A percentile compares a stretch with the other conserved stretches of the same genome.
Conservation (phyloP, 2,797 vertebrate genomes). For the Argentina silus region DNA sequence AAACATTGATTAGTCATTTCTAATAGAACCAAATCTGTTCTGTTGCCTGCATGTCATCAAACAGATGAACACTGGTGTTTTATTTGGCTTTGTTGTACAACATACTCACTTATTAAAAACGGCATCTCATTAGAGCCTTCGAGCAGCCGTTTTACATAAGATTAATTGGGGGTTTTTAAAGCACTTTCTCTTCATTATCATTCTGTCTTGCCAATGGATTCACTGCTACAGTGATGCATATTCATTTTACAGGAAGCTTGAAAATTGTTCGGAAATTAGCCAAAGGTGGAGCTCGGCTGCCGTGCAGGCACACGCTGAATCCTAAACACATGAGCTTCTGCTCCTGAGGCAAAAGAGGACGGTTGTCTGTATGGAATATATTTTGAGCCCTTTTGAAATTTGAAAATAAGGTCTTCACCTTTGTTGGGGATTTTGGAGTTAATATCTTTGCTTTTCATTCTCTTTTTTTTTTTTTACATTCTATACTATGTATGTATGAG, state of each 20-base stretch:
- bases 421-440: slow-evolving; percentile 3
- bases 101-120: slow-evolving; percentile 77
- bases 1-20: slow-evolving; percentile 43
- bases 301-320: slow-evolving; percentile 58
- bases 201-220: slow-evolving; percentile 77
- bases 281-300: slow-evolving; percentile 66
- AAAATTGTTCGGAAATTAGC: slow-evolving; percentile 74
- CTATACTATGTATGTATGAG: slow-evolving; percentile 61
- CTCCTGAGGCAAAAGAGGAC: slow-evolving; percentile 47
- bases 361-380: slow-evolving; percentile 43
- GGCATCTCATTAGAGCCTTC: slow-evolving; percentile 75
- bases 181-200: slow-evolving; percentile 80
- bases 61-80: slow-evolving; percentile 78
- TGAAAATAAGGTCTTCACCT: neutral
- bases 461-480: slow-evolving; percentile 3
- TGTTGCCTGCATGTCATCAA: slow-evolving; percentile 65
- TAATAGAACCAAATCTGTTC: slow-evolving; percentile 51
- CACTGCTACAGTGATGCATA: slow-evolving; percentile 71
- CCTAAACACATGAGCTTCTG: slow-evolving; percentile 53
- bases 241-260: slow-evolving; percentile 76
- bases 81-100: slow-evolving; percentile 78
- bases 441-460: too few relatives aligned
- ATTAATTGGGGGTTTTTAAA: slow-evolving; percentile 76
- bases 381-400: slow-evolving; percentile 38
- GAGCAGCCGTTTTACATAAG: slow-evolving; percentile 76